phyloP scores from a whole-genome alignment of 2,797 vertebrate genomes.

The Ispidina lecontei region DNA sequence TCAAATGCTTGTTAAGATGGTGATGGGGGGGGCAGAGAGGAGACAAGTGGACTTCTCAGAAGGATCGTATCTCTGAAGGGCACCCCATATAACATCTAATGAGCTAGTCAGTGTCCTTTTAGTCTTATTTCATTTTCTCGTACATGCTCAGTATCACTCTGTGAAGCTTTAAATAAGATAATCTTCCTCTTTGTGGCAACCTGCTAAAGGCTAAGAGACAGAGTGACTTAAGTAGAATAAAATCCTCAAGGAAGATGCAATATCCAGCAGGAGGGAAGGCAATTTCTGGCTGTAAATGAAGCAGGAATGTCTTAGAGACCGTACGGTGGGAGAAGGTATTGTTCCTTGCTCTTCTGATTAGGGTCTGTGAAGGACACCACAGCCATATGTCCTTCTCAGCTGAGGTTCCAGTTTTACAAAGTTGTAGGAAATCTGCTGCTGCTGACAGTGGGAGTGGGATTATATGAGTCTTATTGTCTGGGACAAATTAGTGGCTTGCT shows the following conservation, averaged over 20 bases:
- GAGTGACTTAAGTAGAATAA: not conserved
- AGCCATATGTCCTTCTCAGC: not conserved
- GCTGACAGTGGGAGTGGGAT: not conserved
- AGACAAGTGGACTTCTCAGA: not conserved
- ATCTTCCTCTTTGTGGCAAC: not conserved
- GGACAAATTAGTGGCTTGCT: not conserved
- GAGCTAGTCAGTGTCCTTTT: not conserved
- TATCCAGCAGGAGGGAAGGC: not conserved
- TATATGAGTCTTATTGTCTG: not conserved
- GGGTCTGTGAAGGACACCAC: not conserved
- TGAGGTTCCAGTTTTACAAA: not conserved
- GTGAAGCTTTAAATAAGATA: not conserved
- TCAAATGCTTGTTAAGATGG: constrained; percentile 28
- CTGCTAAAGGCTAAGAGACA: constrained; percentile 40
- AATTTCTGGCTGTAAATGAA: constrained; percentile 9
- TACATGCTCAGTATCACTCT: not conserved
- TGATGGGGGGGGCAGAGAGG: rapidly evolving
- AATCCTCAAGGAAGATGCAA: not conserved
- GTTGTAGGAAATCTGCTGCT: not conserved
- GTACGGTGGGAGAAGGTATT: not conserved
- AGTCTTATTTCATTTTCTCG: not conserved
- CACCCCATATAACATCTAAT: constrained; percentile 13
- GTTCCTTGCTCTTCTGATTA: not conserved
- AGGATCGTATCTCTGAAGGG: not conserved
- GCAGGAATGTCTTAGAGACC: not conserved